Evolutionary conservation across 2,888 invertebrate species (phyloP).

Genomic region (Torymus aiolomorphi): DNA sequence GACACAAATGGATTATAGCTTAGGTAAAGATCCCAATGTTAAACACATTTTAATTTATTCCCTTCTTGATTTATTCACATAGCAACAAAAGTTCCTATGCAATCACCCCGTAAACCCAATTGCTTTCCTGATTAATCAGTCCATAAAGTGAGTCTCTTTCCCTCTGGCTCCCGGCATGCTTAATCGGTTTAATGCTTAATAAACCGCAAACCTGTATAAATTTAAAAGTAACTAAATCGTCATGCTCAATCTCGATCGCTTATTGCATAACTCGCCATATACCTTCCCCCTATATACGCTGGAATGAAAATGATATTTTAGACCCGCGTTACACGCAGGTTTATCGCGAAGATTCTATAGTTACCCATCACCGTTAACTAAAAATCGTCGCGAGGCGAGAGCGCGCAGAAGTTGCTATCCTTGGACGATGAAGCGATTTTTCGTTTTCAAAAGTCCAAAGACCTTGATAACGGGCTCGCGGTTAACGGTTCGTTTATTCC

Average conservation of each 20-base stretch:
- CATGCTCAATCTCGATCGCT: slow-evolving; percentile 11
- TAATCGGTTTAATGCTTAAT: no score
- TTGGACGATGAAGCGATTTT: slow-evolving; percentile 63
- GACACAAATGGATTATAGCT: no score
- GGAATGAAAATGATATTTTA: background rate
- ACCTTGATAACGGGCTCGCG: slow-evolving; percentile 59
- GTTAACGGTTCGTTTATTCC: slow-evolving; percentile 66
- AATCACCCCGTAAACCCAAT: no score
- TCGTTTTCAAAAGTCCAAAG: slow-evolving; percentile 59
- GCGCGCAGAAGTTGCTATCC: slow-evolving; percentile 59
- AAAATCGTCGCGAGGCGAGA: background rate
- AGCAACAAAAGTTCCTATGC: no score
- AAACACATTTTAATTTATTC: no score
- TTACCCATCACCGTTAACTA: slow-evolving; percentile 35
- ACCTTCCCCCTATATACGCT: background rate
- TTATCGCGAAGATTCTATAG: background rate
- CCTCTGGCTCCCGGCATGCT: no score
- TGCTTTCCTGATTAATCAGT: no score
- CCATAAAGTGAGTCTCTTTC: no score
- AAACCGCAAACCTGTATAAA: no score
- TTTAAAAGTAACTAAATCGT: slow-evolving; percentile 2
- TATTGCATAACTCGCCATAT: slow-evolving; percentile 4
- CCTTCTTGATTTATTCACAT: no score
- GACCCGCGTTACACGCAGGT: background rate
- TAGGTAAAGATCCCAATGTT: no score